These are phyloP conservation scores for Macropis europaea DNA, from an alignment of 2,888 invertebrate species.

Conservation along the genomic window DNA sequence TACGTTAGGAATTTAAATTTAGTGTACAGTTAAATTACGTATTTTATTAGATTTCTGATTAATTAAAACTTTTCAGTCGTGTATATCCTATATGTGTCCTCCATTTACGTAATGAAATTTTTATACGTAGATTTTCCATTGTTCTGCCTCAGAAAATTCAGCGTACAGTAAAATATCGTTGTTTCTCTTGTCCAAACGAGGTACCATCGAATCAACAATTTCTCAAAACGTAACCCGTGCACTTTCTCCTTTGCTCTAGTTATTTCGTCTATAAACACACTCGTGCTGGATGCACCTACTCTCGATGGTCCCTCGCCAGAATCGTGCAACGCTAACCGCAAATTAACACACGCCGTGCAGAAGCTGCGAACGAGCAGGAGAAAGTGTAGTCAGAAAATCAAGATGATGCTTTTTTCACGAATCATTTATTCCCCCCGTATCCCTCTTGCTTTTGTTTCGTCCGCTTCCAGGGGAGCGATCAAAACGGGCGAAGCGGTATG, in stretches of 20 bases:
- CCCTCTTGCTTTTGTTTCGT: not conserved
- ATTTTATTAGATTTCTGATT: no score
- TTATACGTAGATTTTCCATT: no score
- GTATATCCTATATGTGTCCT: no score
- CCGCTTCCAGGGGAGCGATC: not conserved
- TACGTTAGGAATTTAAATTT: no score
- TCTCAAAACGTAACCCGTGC: not conserved
- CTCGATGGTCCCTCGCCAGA: not conserved
- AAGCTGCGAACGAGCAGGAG: not conserved
- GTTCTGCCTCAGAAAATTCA: no score
- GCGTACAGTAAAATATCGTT: no score
- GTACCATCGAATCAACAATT: not conserved
- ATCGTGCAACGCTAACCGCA: not conserved
- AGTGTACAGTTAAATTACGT: no score
- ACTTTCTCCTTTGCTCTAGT: slow-evolving; percentile 39
- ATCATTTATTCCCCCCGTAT: not conserved
- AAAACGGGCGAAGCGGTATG: slow-evolving; percentile 1
- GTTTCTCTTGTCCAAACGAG: no score
- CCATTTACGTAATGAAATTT: no score
- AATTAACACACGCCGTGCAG: slow-evolving; percentile 3
- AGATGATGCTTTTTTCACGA: not conserved
- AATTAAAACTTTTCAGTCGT: no score
- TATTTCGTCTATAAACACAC: slow-evolving; percentile 18
- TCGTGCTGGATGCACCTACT: not conserved
- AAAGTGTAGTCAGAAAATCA: slow-evolving; percentile 3